A percentile compares a stretch with the other conserved stretches of the same genome.
Conservation (phyloP, 1,140 invertebrate species). For the Micrasema longulum region DNA sequence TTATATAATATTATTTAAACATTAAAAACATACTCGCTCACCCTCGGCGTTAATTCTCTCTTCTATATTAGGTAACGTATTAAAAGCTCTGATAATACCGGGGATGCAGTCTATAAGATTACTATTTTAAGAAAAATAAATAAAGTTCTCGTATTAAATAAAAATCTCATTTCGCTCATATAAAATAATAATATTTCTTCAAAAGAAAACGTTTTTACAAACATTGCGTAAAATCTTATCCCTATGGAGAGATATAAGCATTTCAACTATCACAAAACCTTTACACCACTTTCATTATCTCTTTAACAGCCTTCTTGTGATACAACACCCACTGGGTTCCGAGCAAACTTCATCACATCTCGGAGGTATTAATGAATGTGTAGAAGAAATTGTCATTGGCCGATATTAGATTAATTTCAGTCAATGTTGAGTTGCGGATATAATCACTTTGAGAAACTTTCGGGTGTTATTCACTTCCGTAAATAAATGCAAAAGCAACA, state of each 20-base stretch:
- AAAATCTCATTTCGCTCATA: conserved; percentile 20
- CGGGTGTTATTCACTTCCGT: too few species aligned
- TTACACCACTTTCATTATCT: neutral
- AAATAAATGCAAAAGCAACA: too few species aligned
- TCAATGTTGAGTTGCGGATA: too few species aligned
- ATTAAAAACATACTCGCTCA: conserved; percentile 42
- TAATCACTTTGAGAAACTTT: too few species aligned
- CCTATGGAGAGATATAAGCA: conserved; percentile 23
- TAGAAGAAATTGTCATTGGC: too few species aligned
- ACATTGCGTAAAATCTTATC: conserved; percentile 20
- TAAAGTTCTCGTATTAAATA: conserved; percentile 24
- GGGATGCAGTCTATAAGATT: conserved; percentile 46
- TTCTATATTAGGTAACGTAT: conserved; percentile 40
- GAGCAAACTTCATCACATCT: neutral
- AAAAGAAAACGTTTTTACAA: conserved; percentile 25
- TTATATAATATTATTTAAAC: conserved; percentile 33
- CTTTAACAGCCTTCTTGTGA: conserved; percentile 7
- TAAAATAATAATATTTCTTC: conserved; percentile 19
- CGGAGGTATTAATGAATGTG: too few species aligned
- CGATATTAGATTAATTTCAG: too few species aligned
- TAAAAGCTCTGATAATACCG: conserved; percentile 45
- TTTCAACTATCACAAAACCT: conserved; percentile 28
- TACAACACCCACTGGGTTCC: neutral
- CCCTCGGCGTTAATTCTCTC: conserved; percentile 4
- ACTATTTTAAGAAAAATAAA: conserved; percentile 34